A percentile compares a stretch with the other conserved stretches of the same genome.
These are phyloP conservation scores for Nasonia giraulti DNA, from an alignment of 1,140 invertebrate species.

Conservation along the genomic window DNA sequence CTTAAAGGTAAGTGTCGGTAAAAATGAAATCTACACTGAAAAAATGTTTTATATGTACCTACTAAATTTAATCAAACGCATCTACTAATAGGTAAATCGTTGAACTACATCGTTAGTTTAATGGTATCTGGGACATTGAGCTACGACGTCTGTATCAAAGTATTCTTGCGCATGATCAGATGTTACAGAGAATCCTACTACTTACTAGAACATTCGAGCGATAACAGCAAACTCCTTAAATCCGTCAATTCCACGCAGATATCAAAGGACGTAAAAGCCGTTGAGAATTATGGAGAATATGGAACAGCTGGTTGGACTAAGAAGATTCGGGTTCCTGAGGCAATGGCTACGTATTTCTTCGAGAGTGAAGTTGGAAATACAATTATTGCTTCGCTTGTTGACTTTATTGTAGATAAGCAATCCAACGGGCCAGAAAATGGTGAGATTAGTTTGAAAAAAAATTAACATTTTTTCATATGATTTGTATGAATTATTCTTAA, in stretches of 20 bases:
- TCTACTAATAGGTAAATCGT: conserved; percentile 34
- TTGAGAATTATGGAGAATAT: conserved; percentile 10
- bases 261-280: background rate
- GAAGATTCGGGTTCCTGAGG: conserved; percentile 24
- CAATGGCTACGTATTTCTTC: conserved; percentile 21
- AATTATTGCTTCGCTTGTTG: conserved; percentile 10
- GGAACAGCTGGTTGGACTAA: background rate
- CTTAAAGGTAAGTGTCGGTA: conserved; percentile 33
- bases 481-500: background rate
- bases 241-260: conserved; percentile 41
- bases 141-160: conserved; percentile 32
- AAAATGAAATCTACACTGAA: background rate
- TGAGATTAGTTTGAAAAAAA: background rate
- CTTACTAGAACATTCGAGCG: conserved; percentile 34
- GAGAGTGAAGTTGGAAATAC: conserved; percentile 28
- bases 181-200: conserved; percentile 46
- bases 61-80: too few species aligned
- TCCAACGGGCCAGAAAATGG: background rate
- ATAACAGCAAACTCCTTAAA: conserved; percentile 28
- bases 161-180: conserved; percentile 43
- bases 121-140: conserved; percentile 35
- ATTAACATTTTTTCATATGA: background rate
- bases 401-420: conserved; percentile 26
- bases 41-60: too few species aligned
- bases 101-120: conserved; percentile 42